Conservation (phyloP, 2,888 invertebrate species). For the Drosophila aldrichi region DNA sequence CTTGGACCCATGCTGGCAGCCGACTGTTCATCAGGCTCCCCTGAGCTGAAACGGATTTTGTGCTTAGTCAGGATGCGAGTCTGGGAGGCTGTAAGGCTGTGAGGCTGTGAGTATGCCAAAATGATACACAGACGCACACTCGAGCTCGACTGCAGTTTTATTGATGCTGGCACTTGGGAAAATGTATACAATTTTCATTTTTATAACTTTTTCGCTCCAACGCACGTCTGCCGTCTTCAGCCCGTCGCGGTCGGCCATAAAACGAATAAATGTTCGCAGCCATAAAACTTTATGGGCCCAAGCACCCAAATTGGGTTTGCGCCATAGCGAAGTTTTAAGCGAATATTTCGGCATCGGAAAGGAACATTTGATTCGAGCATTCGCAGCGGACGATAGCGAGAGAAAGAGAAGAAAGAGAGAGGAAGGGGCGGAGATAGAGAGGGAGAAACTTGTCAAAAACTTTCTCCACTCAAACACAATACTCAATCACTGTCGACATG, state of each 20-base stretch:
- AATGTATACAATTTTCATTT: slow-evolving; percentile 81
- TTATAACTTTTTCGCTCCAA: slow-evolving; percentile 68
- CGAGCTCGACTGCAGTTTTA: slow-evolving; percentile 62
- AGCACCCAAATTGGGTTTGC: slow-evolving; percentile 60
- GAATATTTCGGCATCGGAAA: slow-evolving; percentile 13
- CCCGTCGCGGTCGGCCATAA: slow-evolving; percentile 61
- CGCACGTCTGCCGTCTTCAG: slow-evolving; percentile 58
- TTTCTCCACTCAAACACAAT: slow-evolving; percentile 16
- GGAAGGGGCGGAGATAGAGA: slow-evolving; percentile 11
- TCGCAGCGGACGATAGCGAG: slow-evolving; percentile 15
- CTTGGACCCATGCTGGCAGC: slow-evolving; percentile 8
- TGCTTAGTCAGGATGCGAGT: slow-evolving; percentile 71
- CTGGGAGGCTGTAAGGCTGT: not conserved
- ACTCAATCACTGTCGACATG: slow-evolving; percentile 35
- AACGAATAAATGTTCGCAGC: slow-evolving; percentile 64
- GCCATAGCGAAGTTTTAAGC: slow-evolving; percentile 46
- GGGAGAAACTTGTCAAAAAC: slow-evolving; percentile 51
- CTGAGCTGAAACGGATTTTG: slow-evolving; percentile 72
- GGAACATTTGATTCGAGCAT: slow-evolving; percentile 14
- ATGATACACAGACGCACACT: slow-evolving; percentile 12
- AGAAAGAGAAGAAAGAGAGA: too few species aligned
- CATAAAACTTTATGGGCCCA: slow-evolving; percentile 74
- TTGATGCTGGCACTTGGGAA: slow-evolving; percentile 64
- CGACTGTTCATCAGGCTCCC: slow-evolving; percentile 46
- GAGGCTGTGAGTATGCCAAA: not conserved